Base-by-base conservation (phyloP, 2,113 vertebrate genomes). In the Atractosteus spatula region DNA sequence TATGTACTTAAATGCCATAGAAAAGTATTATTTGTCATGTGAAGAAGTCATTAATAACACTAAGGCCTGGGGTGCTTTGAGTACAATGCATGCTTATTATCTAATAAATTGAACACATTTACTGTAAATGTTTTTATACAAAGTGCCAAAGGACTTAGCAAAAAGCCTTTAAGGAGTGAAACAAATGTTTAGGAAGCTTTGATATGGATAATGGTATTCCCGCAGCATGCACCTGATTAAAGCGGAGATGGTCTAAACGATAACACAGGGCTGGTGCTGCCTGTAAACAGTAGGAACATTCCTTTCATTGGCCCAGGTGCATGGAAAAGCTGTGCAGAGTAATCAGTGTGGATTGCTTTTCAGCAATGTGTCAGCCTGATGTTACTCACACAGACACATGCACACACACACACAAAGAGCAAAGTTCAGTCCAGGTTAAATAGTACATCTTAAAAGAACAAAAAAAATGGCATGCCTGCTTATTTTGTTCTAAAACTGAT, bases 41-140 rank as follows among this genome's bases (percentile, higher is more conserved):
- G 12, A 47, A 51, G 41, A 41, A 65, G 73, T 45, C 42, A 51
- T 43, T 70, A 62, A 66, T 71, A 59, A 57, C 55, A 57, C 29
- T n/a, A 3, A 14, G 41, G 17, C 51, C 74, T 42, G n/a, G 17
- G 69, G 69, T 69, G 62, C 54, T 75, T 70, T 43, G 16, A 66
- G 74, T 59, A 66, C 68, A 64, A 64, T 55, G 54, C 64, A 3
- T 61, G 62, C 64, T 66, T 73, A 57, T 66, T 71, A 75, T 57
- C 8, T 66, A 47, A 71, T 56, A 61, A 65, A 75, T 51, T 62
- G 16, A 11, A 90, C 77, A 42, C 71, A 77, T 70, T 54, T 77
- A 61, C 62, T 41, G 61, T 68, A 71, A 76, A 62, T 14, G 56
- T 45, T 71, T 63, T 54, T 70, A 55, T 57, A n/a, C 29, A 41